These are phyloP conservation scores for Chromis chromis DNA, from an alignment of 2,797 vertebrate species.

Conservation along the genomic window DNA sequence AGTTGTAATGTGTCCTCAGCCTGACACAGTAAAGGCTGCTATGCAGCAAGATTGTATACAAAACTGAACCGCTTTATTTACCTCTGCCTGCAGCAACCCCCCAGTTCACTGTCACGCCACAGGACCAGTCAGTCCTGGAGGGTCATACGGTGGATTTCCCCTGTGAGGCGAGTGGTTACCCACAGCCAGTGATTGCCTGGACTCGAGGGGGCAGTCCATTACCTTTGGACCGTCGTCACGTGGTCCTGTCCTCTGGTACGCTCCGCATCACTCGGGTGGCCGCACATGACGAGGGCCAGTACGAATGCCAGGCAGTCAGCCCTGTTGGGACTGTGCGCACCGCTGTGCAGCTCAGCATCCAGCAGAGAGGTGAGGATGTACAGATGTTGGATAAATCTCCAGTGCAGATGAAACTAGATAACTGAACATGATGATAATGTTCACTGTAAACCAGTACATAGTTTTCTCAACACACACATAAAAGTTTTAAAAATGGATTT, in stretches of 20 bases:
- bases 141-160: constrained; percentile 95
- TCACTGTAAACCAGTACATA: background rate
- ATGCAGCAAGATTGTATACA: background rate
- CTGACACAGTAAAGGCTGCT: background rate
- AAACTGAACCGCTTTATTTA: background rate
- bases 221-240: constrained; percentile 92
- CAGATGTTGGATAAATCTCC: background rate
- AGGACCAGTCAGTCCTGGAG: constrained; percentile 92
- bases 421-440: background rate
- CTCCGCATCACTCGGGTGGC: constrained; percentile 92
- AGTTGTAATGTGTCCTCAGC: background rate
- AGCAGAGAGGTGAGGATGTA: constrained; percentile 89
- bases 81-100: constrained; percentile 86
- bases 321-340: constrained; percentile 90
- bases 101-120: constrained; percentile 92
- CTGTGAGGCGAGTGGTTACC: constrained; percentile 94
- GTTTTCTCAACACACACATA: background rate
- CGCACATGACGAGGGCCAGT: constrained; percentile 95
- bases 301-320: constrained; percentile 97
- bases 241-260: constrained; percentile 90
- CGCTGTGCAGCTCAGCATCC: constrained; percentile 89
- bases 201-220: constrained; percentile 94
- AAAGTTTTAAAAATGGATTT: too few relatives aligned
- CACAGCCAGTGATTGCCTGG: constrained; percentile 95
- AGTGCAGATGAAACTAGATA: background rate